phyloP scores from a whole-genome alignment of 53 echinoderm and acorn worm species.

The Crossaster papposus region DNA sequence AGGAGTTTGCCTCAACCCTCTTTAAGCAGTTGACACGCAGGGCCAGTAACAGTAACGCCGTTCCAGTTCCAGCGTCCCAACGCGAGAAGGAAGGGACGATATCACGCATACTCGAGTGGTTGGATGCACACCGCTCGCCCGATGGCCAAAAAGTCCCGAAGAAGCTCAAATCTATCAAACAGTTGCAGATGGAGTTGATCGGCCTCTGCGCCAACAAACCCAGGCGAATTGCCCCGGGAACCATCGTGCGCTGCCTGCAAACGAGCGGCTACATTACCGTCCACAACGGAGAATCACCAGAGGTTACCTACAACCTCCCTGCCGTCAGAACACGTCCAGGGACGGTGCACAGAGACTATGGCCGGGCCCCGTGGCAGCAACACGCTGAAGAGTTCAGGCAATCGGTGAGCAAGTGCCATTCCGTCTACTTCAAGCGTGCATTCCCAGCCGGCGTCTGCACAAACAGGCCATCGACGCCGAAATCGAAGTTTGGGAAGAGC shows the following conservation, averaged over 20 bases:
- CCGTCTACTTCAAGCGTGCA: slow-evolving; percentile 4
- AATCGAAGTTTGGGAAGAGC: background rate
- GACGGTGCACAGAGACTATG: background rate
- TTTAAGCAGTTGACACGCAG: background rate
- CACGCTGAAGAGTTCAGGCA: slow-evolving; percentile 22
- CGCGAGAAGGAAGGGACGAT: slow-evolving; percentile 6
- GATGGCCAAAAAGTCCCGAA: background rate
- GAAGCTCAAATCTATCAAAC: background rate
- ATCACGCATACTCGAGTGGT: slow-evolving; percentile 2
- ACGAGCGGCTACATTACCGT: slow-evolving; percentile 8
- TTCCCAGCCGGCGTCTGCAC: background rate
- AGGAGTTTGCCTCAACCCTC: slow-evolving; percentile 3
- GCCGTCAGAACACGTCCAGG: background rate
- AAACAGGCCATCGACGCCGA: background rate
- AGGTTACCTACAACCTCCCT: slow-evolving; percentile 26
- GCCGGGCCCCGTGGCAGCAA: slow-evolving; percentile 19
- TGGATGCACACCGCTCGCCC: slow-evolving; percentile 4
- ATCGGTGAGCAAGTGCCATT: background rate
- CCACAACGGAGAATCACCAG: background rate
- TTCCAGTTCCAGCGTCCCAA: background rate
- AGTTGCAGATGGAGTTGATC: slow-evolving; percentile 20
- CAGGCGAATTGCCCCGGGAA: background rate
- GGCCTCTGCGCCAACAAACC: background rate
- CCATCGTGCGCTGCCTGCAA: slow-evolving; percentile 11
- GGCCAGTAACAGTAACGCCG: slow-evolving; percentile 6